Percentiles rank a stretch among this genome's conserved stretches.
These are phyloP conservation scores for Caenorhabditis doughertyi DNA, from an alignment of 2,888 invertebrate species.

Conservation along the genomic window DNA sequence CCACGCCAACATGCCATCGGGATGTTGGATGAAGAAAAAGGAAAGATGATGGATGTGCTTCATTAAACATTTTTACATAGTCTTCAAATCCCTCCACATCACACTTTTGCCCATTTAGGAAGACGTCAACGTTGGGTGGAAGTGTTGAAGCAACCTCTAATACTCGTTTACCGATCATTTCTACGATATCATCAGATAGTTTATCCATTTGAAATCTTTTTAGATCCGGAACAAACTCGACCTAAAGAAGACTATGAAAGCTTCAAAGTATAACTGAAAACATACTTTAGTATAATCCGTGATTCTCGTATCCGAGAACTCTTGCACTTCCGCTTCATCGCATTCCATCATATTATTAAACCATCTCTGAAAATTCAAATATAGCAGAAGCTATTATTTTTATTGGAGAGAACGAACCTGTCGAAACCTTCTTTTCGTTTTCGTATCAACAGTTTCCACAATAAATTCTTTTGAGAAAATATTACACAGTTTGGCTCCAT, in stretches of 20 bases:
- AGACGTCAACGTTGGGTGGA: constrained; percentile 89
- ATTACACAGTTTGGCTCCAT: constrained; percentile 98
- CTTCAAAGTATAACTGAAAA: not conserved
- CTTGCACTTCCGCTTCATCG: constrained; percentile 41
- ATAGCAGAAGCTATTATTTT: not conserved
- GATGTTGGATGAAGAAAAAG: constrained; percentile 84
- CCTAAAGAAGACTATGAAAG: constrained; percentile 84
- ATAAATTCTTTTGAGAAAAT: constrained; percentile 96
- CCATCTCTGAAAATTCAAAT: constrained; percentile 52
- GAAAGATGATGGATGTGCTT: constrained; percentile 2
- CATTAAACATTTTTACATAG: constrained; percentile 91
- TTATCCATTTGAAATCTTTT: constrained; percentile 94
- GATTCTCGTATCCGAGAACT: not conserved
- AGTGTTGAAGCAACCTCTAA: constrained; percentile 95
- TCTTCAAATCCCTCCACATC: constrained; percentile 92
- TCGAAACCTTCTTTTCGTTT: constrained; percentile 50
- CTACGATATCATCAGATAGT: constrained; percentile 88
- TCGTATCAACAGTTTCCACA: constrained; percentile 89
- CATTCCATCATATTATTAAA: constrained; percentile 59
- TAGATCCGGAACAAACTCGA: constrained; percentile 96
- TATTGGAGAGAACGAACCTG: constrained; percentile 39
- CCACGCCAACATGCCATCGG: constrained; percentile 97
- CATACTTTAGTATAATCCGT: constrained; percentile 47
- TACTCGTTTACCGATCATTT: constrained; percentile 88
- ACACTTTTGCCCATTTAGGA: constrained; percentile 88